Percentiles rank a stretch among this genome's conserved stretches.
Conservation (phyloP, 2,888 invertebrate species). For the Creontiades dilutus region DNA sequence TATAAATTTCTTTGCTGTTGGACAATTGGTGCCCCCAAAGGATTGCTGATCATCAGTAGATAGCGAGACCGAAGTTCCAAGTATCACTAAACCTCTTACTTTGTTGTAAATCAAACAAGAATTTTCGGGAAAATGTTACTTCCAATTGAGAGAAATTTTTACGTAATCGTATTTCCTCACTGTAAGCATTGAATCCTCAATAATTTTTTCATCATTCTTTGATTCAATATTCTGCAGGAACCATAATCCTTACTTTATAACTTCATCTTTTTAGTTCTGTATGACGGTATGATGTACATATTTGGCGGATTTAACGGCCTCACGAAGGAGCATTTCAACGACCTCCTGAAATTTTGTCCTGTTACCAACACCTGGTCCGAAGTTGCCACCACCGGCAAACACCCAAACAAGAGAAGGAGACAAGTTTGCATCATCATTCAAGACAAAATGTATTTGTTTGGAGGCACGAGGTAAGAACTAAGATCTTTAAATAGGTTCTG, state of each 20-base stretch:
- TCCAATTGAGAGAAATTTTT: no score
- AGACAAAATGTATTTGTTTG: constrained; percentile 89
- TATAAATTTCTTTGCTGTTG: no score
- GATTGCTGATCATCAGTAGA: no score
- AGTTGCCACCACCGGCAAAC: constrained; percentile 81
- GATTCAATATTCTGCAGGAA: no score
- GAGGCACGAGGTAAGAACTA: constrained; percentile 88
- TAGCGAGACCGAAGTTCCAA: no score
- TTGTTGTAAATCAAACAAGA: no score
- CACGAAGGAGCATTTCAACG: constrained; percentile 88
- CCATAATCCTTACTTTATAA: background rate
- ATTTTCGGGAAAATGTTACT: no score
- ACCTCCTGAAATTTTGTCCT: constrained; percentile 87
- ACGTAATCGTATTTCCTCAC: no score
- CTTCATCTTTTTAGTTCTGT: constrained; percentile 84
- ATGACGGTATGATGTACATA: constrained; percentile 88
- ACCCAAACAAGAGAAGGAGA: constrained; percentile 84
- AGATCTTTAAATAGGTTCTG: background rate
- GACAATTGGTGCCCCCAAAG: no score
- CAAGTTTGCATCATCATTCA: constrained; percentile 90
- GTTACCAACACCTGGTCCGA: constrained; percentile 82
- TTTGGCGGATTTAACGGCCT: constrained; percentile 95
- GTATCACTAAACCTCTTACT: no score
- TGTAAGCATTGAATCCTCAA: no score
- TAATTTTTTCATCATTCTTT: no score